Evolutionary conservation across 2,888 invertebrate genomes (phyloP).

Genomic region (Myopa tessellatipennis): DNA sequence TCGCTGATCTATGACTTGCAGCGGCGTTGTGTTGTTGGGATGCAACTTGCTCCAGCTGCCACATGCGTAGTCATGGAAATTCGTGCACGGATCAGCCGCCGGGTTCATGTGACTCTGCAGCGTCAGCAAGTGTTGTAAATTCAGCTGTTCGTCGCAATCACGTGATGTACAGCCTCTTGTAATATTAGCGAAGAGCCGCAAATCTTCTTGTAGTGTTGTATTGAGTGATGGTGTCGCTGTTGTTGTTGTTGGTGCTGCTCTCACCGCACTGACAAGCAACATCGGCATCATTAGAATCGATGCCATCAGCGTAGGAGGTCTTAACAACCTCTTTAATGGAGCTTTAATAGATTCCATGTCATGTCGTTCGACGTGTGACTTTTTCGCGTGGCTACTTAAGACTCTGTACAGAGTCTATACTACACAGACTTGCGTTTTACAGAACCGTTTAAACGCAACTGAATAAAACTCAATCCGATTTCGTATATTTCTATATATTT

Average conservation of each 20-base stretch:
- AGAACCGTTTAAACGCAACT: too few species aligned
- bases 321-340: background rate
- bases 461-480: too few species aligned
- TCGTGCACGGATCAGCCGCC: slow-evolving; percentile 54
- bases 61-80: slow-evolving; percentile 58
- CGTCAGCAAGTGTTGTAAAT: slow-evolving; percentile 50
- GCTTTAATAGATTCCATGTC: background rate
- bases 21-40: slow-evolving; percentile 23
- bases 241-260: slow-evolving; percentile 27
- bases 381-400: too few species aligned
- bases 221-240: slow-evolving; percentile 6
- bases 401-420: too few species aligned
- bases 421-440: too few species aligned
- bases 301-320: background rate
- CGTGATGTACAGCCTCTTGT: slow-evolving; percentile 51
- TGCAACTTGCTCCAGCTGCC: slow-evolving; percentile 53
- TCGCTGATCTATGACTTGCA: background rate
- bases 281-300: background rate
- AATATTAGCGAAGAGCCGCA: slow-evolving; percentile 44
- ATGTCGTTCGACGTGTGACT: too few species aligned
- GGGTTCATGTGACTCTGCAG: slow-evolving; percentile 52
- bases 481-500: too few species aligned
- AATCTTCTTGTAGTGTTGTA: slow-evolving; percentile 6
- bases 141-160: slow-evolving; percentile 52
- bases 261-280: background rate